Evolutionary conservation across 2,113 vertebrate species (phyloP).

Genomic region (Indri indri): DNA sequence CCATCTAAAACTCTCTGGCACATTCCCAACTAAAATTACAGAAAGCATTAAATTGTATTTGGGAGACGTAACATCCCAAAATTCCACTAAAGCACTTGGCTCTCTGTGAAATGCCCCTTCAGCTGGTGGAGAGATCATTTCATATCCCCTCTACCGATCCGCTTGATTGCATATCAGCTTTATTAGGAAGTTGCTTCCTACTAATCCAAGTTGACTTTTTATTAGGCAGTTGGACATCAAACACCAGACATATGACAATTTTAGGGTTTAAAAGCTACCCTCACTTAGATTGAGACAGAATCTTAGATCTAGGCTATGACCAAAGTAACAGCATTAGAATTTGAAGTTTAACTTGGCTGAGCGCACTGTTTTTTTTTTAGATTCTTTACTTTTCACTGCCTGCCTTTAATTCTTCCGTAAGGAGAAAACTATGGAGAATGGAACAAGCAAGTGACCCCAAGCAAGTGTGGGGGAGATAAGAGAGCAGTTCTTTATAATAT

Average conservation of each 20-base stretch:
- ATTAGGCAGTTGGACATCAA: not conserved
- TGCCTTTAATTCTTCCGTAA: constrained; percentile 12
- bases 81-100: not conserved
- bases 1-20: not conserved
- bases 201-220: constrained; percentile 25
- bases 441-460: not conserved
- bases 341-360: not conserved
- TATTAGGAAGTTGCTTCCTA: not conserved
- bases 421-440: not conserved
- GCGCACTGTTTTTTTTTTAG: not conserved
- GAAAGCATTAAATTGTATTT: constrained; percentile 21
- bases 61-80: not conserved
- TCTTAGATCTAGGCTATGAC: not conserved
- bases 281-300: not conserved
- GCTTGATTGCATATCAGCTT: not conserved
- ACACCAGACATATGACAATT: not conserved
- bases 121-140: not conserved
- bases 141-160: not conserved
- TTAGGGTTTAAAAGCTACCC: not conserved
- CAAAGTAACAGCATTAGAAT: not conserved
- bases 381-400: not conserved
- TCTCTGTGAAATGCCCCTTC: not conserved
- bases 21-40: constrained; percentile 41
- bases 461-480: not conserved
- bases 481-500: not conserved